A percentile compares a stretch with the other conserved stretches of the same genome.
These are phyloP conservation scores for Rosalia funebris DNA, from an alignment of 2,888 invertebrate genomes.

Conservation along the genomic window DNA sequence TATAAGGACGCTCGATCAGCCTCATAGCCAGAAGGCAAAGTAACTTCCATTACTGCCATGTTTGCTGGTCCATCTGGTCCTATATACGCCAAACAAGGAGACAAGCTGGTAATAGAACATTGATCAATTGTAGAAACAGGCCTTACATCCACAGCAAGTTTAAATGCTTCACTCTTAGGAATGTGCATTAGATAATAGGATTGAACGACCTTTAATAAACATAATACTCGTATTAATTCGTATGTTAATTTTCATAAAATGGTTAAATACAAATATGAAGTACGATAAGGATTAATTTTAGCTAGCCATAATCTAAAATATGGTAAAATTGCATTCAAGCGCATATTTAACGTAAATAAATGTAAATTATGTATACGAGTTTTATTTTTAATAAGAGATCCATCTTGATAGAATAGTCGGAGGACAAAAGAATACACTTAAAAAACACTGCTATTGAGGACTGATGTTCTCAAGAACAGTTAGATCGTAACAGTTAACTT, in stretches of 20 bases:
- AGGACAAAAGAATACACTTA: no score
- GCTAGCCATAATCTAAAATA: conserved; percentile 5
- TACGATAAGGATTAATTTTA: no score
- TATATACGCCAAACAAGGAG: conserved; percentile 59
- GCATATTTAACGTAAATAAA: no score
- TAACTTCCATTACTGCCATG: conserved; percentile 72
- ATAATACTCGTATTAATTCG: no score
- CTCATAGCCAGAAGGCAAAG: conserved; percentile 72
- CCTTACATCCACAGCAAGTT: conserved; percentile 63
- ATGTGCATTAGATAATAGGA: conserved; percentile 66
- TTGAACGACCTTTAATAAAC: conserved; percentile 62
- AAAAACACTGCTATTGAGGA: no score
- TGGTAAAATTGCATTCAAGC: no score
- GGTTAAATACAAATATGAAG: not conserved
- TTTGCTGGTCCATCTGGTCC: conserved; percentile 67
- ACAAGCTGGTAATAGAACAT: conserved; percentile 64
- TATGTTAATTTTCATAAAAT: not conserved
- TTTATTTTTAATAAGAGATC: no score
- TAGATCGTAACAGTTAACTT: no score
- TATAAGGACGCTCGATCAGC: conserved; percentile 71
- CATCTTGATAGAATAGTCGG: no score
- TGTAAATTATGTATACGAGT: no score
- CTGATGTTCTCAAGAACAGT: no score
- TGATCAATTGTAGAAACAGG: conserved; percentile 63
- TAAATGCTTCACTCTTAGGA: conserved; percentile 66